Evolutionary conservation across 2,113 vertebrate genomes (phyloP), one percentile per base, ranked within the genome.

Genomic region (Ranitomeya variabilis): DNA sequence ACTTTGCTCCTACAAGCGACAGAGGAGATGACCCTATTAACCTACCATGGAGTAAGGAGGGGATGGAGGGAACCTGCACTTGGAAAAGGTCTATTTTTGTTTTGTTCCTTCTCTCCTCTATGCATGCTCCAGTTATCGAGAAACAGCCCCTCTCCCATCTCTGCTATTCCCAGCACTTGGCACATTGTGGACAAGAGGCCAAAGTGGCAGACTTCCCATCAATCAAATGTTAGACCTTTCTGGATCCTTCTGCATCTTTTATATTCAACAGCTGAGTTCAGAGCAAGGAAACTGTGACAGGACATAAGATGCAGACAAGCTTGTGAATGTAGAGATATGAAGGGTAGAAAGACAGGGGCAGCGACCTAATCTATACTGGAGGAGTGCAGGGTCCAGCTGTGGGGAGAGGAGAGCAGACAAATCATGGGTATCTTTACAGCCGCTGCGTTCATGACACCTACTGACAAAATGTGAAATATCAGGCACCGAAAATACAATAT

Each of bases 401-500:
- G 54, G 64, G 37, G 16, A 80, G 86, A 21, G 51, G 31, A 51
- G 78, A 60, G 12, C 18, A 26, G 23, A 26, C 15, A 60, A 26
- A 26, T 12, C 14, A 64, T 9, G 14, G 51, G 45, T 77, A 77
- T 51, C 1, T 4, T 4, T n/a, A 78, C 59, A 77, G 55, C 37
- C 19, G 6, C 37, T 23, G 71, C 59, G 23, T 21, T 37, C 18
- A 45, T 81, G 64, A 87, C 86, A 87, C 78, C 86, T 60, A 80
- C 86, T 73, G 64, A 80, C 86, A 55, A 80, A 57, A 64, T 37
- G 9, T 19, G 62, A 87, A 80, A 69, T 45, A 57, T 77, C 77
- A 81, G 52, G 52, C 62, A 57, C 78, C 26, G 4, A 37, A 5
- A 6, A 23, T 19, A 80, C 78, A 57, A 57, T 13, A 57, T 13